Evolutionary conservation across 23 tunicate species (phyloP).

Genomic region (Trididemnum miniatum): DNA sequence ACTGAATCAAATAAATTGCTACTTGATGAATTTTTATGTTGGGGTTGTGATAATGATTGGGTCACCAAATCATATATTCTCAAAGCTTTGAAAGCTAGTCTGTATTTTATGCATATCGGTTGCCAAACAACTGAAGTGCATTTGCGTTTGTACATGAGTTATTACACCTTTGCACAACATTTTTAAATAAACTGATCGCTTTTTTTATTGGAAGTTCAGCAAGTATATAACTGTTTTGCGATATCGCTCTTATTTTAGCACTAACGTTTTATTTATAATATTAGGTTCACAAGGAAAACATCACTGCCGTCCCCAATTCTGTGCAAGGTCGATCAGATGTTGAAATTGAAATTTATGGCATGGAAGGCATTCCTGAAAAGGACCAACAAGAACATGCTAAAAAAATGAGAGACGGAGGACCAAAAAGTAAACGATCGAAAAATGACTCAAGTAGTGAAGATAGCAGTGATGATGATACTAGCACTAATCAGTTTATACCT

Average conservation of each 20-base stretch:
- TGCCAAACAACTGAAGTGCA: no score
- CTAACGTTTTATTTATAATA: no score
- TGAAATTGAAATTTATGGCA: slow-evolving; percentile 98
- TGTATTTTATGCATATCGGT: no score
- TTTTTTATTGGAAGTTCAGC: no score
- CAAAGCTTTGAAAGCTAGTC: no score
- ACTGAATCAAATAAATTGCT: no score
- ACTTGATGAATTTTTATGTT: no score
- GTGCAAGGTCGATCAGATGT: slow-evolving; percentile 85
- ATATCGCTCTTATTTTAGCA: not conserved
- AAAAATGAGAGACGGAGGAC: slow-evolving; percentile 68
- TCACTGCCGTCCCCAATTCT: slow-evolving; percentile 84
- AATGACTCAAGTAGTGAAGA: slow-evolving; percentile 58
- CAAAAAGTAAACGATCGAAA: slow-evolving; percentile 68
- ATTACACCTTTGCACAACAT: no score
- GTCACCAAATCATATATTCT: no score
- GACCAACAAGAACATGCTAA: slow-evolving; percentile 85
- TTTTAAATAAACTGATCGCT: no score
- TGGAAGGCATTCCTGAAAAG: slow-evolving; percentile 97
- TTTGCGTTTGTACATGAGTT: no score
- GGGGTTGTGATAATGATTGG: no score
- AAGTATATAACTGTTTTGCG: not conserved
- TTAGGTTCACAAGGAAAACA: slow-evolving; percentile 95
- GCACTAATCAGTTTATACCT: slow-evolving; percentile 41
- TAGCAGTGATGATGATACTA: slow-evolving; percentile 52